Conservation (phyloP, 2,113 vertebrate genomes). For the Notechis scutatus region DNA sequence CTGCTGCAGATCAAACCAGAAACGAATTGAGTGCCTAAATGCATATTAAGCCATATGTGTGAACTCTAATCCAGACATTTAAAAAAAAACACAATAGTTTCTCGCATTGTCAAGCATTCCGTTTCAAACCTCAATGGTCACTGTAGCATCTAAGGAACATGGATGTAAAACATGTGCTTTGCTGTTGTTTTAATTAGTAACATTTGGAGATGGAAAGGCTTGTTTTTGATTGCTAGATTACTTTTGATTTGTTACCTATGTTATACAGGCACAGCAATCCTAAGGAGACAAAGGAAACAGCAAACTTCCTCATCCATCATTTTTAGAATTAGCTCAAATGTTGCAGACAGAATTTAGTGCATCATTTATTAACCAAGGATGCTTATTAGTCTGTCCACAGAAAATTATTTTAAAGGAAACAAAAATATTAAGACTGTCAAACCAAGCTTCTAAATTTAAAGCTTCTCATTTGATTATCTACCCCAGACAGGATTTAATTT, state of each 20-base stretch:
- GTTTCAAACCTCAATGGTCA: background rate
- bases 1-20: background rate
- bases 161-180: background rate
- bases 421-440: conserved; percentile 4
- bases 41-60: background rate
- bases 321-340: background rate
- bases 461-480: conserved; percentile 10
- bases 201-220: background rate
- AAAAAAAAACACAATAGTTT: background rate
- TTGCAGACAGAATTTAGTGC: background rate
- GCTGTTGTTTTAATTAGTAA: background rate
- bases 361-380: background rate
- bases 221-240: background rate
- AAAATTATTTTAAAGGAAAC: background rate
- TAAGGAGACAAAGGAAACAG: background rate
- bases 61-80: background rate
- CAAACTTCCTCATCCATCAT: background rate
- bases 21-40: background rate
- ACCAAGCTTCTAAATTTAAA: conserved; percentile 15
- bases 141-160: background rate
- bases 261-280: background rate
- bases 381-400: conserved; percentile 9
- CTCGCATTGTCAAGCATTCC: background rate
- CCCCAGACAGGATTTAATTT: background rate
- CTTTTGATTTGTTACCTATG: background rate